phyloP scores from a whole-genome alignment of 2,797 vertebrate species.

The Neopelma chrysocephalum region DNA sequence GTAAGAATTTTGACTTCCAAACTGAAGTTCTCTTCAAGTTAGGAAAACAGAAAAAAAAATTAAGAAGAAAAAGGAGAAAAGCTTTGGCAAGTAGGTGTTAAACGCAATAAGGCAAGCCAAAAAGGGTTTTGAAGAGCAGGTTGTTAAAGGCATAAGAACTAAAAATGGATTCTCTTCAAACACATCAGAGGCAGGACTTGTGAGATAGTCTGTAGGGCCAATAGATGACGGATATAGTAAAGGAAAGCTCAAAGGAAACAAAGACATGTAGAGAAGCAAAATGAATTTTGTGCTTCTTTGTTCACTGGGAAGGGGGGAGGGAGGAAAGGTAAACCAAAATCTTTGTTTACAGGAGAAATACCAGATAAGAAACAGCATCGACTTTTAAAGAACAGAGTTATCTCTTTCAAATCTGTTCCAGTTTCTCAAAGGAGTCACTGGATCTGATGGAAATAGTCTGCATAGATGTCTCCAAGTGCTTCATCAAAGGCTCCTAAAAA shows the following conservation, averaged over 20 bases:
- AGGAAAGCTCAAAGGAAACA: slow-evolving; percentile 55
- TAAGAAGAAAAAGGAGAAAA: neutral
- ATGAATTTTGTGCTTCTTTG: slow-evolving; percentile 39
- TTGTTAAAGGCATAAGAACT: slow-evolving; percentile 37
- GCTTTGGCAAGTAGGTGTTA: slow-evolving; percentile 49
- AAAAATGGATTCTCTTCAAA: slow-evolving; percentile 60
- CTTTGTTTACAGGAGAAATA: slow-evolving; percentile 41
- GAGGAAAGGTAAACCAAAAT: neutral
- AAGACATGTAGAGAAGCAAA: slow-evolving; percentile 13
- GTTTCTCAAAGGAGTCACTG: slow-evolving; percentile 9
- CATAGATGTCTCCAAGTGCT: neutral
- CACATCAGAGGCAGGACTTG: slow-evolving; percentile 55
- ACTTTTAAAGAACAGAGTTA: neutral
- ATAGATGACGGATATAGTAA: slow-evolving; percentile 36
- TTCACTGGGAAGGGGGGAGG: neutral
- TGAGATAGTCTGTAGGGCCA: slow-evolving; percentile 37
- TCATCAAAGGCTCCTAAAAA: slow-evolving; percentile 42
- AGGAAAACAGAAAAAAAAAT: neutral
- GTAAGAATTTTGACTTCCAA: slow-evolving; percentile 2
- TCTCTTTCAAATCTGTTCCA: neutral
- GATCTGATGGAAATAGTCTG: neutral
- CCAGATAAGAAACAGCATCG: neutral
- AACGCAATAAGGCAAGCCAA: slow-evolving; percentile 33
- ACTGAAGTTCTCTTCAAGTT: slow-evolving; percentile 5
- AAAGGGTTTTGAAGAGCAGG: slow-evolving; percentile 35